These are phyloP conservation scores for Drosophila nebulosa DNA, from an alignment of 1,140 invertebrate genomes.

Conservation along the genomic window DNA sequence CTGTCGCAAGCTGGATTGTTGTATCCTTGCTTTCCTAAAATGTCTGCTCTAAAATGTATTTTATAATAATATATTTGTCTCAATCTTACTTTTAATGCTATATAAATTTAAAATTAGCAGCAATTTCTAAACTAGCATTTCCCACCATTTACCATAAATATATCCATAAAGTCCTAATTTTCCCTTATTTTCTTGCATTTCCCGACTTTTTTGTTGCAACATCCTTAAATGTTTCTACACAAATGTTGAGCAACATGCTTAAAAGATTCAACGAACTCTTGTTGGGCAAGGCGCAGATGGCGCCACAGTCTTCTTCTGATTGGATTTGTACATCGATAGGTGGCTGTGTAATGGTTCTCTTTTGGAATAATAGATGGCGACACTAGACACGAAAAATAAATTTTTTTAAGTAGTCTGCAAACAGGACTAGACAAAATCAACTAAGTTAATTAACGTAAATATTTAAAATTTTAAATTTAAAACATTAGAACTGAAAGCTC, in stretches of 20 bases:
- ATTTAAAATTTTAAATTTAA: no score
- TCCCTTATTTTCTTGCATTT: not conserved
- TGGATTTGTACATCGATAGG: not conserved
- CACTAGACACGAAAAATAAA: not conserved
- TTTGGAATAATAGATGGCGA: not conserved
- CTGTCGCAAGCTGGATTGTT: no score
- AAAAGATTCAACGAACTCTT: not conserved
- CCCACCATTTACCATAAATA: not conserved
- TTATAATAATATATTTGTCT: no score
- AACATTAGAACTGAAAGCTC: not conserved
- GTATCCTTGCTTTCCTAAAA: no score
- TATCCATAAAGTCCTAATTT: not conserved
- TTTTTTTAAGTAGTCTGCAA: no score
- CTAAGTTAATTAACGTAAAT: no score
- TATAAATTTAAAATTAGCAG: not conserved
- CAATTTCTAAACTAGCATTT: not conserved
- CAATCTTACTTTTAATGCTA: no score
- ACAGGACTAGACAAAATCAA: no score
- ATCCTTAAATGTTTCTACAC: not conserved
- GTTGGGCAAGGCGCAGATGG: not conserved
- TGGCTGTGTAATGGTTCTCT: not conserved
- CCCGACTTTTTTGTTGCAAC: not conserved
- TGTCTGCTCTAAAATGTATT: no score
- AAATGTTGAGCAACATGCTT: constrained; percentile 1
- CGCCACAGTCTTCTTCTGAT: not conserved